Conservation (phyloP, 1,140 invertebrate species). For the Rhagoletis zephyria region DNA sequence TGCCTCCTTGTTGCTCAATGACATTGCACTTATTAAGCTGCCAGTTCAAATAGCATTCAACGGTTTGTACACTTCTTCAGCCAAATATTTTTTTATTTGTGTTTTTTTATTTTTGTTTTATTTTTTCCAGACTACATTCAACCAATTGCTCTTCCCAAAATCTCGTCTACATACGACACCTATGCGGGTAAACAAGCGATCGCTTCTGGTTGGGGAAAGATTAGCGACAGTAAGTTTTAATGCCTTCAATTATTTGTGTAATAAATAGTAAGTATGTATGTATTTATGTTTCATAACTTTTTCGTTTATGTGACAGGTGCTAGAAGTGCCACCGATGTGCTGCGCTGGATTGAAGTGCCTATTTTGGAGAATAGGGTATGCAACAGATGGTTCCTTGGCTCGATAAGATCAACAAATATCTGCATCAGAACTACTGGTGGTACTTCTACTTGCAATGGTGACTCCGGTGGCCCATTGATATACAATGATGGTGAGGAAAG, state of each 20-base stretch:
- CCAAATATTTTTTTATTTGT: slow-evolving; percentile 67
- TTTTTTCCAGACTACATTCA: slow-evolving; percentile 65
- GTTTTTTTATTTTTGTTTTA: slow-evolving; percentile 66
- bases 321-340: slow-evolving; percentile 56
- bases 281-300: background rate
- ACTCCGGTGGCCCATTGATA: slow-evolving; percentile 75
- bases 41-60: slow-evolving; percentile 66
- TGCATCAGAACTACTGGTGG: slow-evolving; percentile 62
- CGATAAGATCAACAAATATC: slow-evolving; percentile 61
- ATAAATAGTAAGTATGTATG: background rate
- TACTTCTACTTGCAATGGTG: slow-evolving; percentile 72
- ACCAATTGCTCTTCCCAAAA: slow-evolving; percentile 69
- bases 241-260: too few relatives aligned
- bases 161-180: slow-evolving; percentile 60
- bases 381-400: slow-evolving; percentile 58
- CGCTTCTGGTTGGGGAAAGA: slow-evolving; percentile 72
- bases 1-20: slow-evolving; percentile 64
- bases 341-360: slow-evolving; percentile 63
- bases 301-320: background rate
- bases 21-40: slow-evolving; percentile 73
- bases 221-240: slow-evolving; percentile 63
- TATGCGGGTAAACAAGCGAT: slow-evolving; percentile 67
- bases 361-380: slow-evolving; percentile 61
- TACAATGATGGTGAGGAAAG: slow-evolving; percentile 56
- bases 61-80: slow-evolving; percentile 56